Evolutionary conservation across 1,140 invertebrate genomes (phyloP).

Genomic region (Ceratina calcarata): DNA sequence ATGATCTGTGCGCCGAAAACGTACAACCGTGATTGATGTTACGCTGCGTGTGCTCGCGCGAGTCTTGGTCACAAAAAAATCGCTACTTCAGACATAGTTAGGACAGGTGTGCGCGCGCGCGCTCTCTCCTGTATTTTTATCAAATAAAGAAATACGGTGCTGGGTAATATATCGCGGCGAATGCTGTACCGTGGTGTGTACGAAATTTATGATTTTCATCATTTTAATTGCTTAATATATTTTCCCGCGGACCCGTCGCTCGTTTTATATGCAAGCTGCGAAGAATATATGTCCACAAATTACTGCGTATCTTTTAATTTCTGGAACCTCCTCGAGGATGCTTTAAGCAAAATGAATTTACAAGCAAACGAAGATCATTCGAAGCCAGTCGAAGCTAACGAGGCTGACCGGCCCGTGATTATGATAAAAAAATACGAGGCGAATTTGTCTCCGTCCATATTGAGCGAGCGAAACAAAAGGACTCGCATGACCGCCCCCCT

Average conservation of each 20-base stretch:
- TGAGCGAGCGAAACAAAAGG: background rate
- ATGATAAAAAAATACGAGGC: background rate
- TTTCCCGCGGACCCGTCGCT: background rate
- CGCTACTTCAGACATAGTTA: background rate
- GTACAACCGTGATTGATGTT: slow-evolving; percentile 13
- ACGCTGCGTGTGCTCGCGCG: background rate
- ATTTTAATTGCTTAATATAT: too few relatives aligned
- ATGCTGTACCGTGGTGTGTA: too few relatives aligned
- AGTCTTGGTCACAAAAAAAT: background rate
- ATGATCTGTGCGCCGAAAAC: background rate
- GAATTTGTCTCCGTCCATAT: background rate
- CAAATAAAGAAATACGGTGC: background rate
- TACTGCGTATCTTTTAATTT: background rate
- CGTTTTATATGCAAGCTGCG: too few relatives aligned
- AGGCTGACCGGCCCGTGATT: background rate
- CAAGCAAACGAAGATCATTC: background rate
- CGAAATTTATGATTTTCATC: too few relatives aligned
- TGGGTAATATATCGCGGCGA: background rate
- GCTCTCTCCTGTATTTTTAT: background rate
- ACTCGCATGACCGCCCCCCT: background rate
- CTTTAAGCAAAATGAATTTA: background rate
- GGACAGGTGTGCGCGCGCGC: background rate
- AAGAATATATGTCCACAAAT: background rate
- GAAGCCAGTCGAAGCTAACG: background rate
- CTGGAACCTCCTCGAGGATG: background rate